Evolutionary conservation across 2,797 vertebrate genomes (phyloP).

Genomic region (Enteromius thamalakanensis): DNA sequence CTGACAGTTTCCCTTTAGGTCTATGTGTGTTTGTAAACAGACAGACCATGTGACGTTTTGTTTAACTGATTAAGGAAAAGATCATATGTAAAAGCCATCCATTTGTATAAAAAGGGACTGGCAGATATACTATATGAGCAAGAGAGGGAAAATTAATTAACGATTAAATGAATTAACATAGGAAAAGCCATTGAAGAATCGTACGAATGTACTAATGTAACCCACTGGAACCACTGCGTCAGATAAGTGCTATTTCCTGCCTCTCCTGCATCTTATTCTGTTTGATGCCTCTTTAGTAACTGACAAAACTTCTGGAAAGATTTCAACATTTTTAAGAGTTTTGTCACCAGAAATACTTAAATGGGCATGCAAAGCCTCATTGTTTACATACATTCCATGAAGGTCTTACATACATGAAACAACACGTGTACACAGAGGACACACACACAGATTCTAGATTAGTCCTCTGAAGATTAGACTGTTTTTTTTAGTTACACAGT

Average conservation of each 20-base stretch:
- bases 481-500: neutral
- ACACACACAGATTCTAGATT: neutral
- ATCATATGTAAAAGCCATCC: neutral
- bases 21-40: conserved; percentile 1
- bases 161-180: neutral
- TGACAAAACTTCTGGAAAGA: too few relatives aligned
- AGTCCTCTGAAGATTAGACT: neutral
- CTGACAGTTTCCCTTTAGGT: neutral
- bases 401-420: neutral
- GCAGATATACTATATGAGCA: neutral
- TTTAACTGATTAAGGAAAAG: neutral
- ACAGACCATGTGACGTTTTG: neutral
- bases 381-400: neutral
- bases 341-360: neutral
- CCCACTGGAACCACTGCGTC: neutral
- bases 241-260: neutral
- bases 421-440: neutral
- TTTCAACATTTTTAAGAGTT: conserved; percentile 7
- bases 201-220: neutral
- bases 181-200: neutral
- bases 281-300: neutral
- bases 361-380: neutral
- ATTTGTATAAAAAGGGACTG: neutral
- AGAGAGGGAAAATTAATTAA: neutral
- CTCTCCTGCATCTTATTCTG: neutral